Base-by-base conservation (phyloP, 35 echinoderm and acorn worm species). In the Chiridota heheva region DNA sequence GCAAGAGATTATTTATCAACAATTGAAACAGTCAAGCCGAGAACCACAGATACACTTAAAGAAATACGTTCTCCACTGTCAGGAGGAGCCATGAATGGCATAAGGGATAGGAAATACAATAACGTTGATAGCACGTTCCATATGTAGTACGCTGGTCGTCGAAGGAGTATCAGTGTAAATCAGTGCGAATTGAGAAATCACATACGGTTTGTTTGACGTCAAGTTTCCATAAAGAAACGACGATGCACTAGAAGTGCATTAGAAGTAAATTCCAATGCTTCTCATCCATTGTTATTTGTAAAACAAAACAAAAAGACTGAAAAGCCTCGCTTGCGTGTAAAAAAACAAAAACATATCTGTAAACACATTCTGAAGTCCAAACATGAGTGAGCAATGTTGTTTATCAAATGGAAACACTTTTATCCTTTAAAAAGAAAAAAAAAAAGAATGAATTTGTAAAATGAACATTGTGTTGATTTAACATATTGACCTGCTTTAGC, bases 51-150 rank as follows among this genome's bases (percentile, higher is more conserved):
- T 10, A 81, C 57, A 2, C 77, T 43, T 4, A 81, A 31, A 5
- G 77, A 81, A 15, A 81, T 81, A 22, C 57, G 37, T 35, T 81
- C 77, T 27, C 77, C 77, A 40, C 77, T 81, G 24, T 81, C 77
- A 10, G 77, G 77, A 4, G 77, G 77, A 63, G 55, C 46, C 26
- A 4, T 4, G 48, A 78, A 78, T 36, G 73, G 53, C 3, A 32
- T 33, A 41, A 78, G 35, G 22, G 73, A 7, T 42, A 78, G 36
- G 5, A 78, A 17, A 32, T 33, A 78, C 4, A 78, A 33, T 3
- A 78, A 34, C 4, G 73, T 78, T 17, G 73, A 58, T 12, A 78
- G n/a, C 13, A 78, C 42, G 20, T 33, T 78, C 16, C 20, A 58
- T 17, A 78, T 32, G 49, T 78, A 78, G 30, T 78, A 78, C 16